Base-by-base conservation (phyloP, 1,140 invertebrate species). In the Achroia grisella region DNA sequence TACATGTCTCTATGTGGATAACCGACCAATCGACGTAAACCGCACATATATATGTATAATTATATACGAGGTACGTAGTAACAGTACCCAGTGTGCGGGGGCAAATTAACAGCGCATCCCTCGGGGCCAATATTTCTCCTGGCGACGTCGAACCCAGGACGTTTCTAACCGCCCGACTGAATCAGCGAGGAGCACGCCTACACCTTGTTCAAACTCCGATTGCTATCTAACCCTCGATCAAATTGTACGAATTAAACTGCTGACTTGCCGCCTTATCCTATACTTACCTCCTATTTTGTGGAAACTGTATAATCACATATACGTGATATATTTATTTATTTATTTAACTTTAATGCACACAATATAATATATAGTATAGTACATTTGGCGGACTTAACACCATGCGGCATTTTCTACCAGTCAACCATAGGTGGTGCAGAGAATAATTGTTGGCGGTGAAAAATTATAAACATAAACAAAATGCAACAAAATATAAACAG, bases 141-240 rank as follows among this genome's bases (percentile, higher is more conserved):
- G 45, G 56, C 71, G 68, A 72, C 72, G 71, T 67, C 67, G 69
- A 70, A 76, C 67, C 71, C 69, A 71, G 71, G 68, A 70, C 73
- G 71, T 71, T 67, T 63, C 65, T 72, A 72, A 72, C 73, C 73
- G 69, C 76, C 66, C 71, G 71, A 81, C 75, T 83, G 80, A 81
- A 84, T 84, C 80, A 81, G 80, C 76, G 55, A 65, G 66, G 68
- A 81, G 78, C 77, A 80, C 80, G 80, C 80, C 80, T 84, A 78
- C 77, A 76, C 64, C 80, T 80, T 81, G 80, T 84, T 72, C 64
- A 64, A 69, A 76, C 75, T 65, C 52, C 77, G 71, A 84, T 83
- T 83, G 79, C 60, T 69, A 68, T 64, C 60, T 58, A 51, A 52
- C 59, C 55, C 58, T 23, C 17, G 6, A 23, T 23, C 17, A 23